A percentile compares a stretch with the other conserved stretches of the same genome.
phyloP scores from a whole-genome alignment of 2,113 vertebrate species.

The Pipra filicauda region DNA sequence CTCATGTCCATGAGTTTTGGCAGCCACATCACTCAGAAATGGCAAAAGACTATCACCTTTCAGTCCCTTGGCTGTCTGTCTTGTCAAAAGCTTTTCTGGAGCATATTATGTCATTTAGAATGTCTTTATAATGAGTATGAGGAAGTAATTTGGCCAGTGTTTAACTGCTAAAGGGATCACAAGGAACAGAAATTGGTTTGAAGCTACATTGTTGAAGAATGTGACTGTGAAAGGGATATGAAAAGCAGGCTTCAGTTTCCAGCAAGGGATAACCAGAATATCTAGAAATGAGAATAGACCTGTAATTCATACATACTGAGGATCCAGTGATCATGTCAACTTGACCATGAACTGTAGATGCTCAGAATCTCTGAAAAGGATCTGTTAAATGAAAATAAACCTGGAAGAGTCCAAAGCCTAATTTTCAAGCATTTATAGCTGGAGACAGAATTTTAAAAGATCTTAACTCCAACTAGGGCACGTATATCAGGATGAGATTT shows the following conservation, averaged over 20 bases:
- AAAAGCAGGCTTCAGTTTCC: neutral
- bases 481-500: neutral
- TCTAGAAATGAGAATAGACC: neutral
- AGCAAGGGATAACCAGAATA: neutral
- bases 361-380: neutral
- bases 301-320: neutral
- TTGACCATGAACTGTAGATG: neutral
- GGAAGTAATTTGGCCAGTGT: neutral
- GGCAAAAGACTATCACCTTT: slow-evolving; percentile 60
- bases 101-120: slow-evolving; percentile 4
- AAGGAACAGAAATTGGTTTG: neutral
- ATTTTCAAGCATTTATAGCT: neutral
- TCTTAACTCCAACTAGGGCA: neutral
- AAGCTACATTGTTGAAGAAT: neutral
- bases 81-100: slow-evolving; percentile 50
- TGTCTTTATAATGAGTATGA: neutral
- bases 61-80: slow-evolving; percentile 23
- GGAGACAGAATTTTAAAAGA: neutral
- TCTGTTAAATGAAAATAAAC: neutral
- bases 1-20: slow-evolving; percentile 62
- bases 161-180: neutral
- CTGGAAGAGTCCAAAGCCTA: neutral
- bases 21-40: slow-evolving; percentile 70
- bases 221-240: neutral
- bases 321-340: neutral